Evolutionary conservation across 2,888 invertebrate species (phyloP).

Genomic region (Gortyna flavago): DNA sequence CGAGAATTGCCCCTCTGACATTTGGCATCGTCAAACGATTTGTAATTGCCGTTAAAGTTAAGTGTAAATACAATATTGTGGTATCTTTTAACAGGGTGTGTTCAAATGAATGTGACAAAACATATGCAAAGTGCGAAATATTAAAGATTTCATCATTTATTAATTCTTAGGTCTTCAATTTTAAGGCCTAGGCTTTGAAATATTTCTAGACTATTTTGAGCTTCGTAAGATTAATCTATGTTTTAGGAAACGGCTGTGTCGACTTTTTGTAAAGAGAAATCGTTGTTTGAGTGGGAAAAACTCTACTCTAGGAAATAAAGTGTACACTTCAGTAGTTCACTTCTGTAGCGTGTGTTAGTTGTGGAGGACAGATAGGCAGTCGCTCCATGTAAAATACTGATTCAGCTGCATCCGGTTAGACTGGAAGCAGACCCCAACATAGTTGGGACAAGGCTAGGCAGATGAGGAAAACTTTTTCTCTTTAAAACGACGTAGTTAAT

Average conservation of each 20-base stretch:
- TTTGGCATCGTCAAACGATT: slow-evolving; percentile 26
- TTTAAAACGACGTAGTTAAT: background rate
- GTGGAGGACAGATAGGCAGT: too few relatives aligned
- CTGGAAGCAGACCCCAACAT: too few relatives aligned
- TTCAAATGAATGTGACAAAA: slow-evolving; percentile 10
- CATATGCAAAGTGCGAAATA: background rate
- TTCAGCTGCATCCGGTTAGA: too few relatives aligned
- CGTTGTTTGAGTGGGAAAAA: background rate
- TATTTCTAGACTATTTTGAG: background rate
- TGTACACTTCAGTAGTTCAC: background rate
- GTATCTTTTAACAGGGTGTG: background rate
- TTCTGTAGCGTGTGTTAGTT: too few relatives aligned
- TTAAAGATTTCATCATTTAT: background rate
- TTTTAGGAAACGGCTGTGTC: background rate
- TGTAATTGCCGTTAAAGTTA: slow-evolving; percentile 37
- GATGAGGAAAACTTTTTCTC: background rate
- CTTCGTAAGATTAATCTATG: background rate
- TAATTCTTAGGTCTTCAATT: background rate
- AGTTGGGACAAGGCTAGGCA: too few relatives aligned
- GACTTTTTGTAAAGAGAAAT: background rate
- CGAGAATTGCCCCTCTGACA: too few relatives aligned
- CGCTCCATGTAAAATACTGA: too few relatives aligned
- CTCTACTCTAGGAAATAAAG: background rate
- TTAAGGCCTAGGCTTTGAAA: background rate
- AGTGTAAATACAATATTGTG: slow-evolving; percentile 30